Percentiles rank a stretch among this genome's conserved stretches.
phyloP scores from a whole-genome alignment of 2,113 vertebrate species.

The Madoqua kirkii region DNA sequence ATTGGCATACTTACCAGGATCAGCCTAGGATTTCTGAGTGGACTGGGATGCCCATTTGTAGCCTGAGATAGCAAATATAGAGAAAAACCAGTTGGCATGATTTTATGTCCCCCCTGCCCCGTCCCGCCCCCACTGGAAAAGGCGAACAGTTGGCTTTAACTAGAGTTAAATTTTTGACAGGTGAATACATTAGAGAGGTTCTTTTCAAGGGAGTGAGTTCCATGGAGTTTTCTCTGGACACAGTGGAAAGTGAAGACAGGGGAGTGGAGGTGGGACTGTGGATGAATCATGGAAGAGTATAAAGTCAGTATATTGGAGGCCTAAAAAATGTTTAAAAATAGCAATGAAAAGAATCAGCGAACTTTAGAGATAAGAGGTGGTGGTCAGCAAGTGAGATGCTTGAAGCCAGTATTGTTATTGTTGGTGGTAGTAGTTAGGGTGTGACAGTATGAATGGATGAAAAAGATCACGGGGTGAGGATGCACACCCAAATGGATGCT shows the following conservation, averaged over 20 bases:
- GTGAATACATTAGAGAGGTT: neutral
- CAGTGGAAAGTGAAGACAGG: neutral
- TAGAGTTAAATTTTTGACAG: neutral
- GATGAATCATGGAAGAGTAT: neutral
- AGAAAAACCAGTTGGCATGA: neutral
- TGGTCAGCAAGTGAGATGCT: neutral
- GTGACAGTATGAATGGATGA: neutral
- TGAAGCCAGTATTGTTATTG: neutral
- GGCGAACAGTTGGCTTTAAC: neutral
- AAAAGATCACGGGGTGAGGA: neutral
- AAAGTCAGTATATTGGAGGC: neutral
- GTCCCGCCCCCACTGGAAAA: rapidly evolving
- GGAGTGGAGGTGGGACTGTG: neutral
- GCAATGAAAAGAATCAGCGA: neutral
- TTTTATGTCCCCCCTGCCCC: neutral
- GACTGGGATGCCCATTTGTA: neutral
- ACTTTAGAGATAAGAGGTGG: neutral
- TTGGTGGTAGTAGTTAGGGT: neutral
- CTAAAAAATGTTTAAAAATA: neutral
- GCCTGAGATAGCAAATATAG: neutral
- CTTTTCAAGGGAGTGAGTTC: neutral
- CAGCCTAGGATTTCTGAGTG: neutral
- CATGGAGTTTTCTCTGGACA: neutral
- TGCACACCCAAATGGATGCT: neutral
- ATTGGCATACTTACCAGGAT: neutral